Evolutionary conservation across 2,797 vertebrate genomes (phyloP), one percentile per base, ranked within the genome.

Genomic region (Melanotaenia boesemani): DNA sequence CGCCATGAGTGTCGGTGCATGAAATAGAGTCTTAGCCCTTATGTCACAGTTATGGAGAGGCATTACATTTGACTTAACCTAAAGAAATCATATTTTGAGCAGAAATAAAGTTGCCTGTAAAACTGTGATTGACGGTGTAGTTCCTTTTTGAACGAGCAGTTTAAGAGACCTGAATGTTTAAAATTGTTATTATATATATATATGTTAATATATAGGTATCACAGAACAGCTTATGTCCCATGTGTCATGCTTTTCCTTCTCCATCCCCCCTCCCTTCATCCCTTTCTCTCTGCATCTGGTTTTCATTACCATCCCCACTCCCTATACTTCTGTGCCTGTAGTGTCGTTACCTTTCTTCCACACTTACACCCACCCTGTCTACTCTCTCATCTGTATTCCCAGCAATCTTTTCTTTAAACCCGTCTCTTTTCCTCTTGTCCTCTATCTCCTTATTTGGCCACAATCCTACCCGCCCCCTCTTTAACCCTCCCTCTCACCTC

Each of bases 281-380:
- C 60, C 61, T 66, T 72, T 83, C 70, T 80, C 74, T 39, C 24
- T 79, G 80, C 91, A 92, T 93, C 91, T 94, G 93, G 82, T 83
- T 93, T 88, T 90, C 86, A 92, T 94, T 91, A 90, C 61, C 66
- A 82, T 79, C 63, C 46, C 64, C 48, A 67, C 72, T 88, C 74
- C 66, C 59, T 76, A 39, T 65, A 54, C 74, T 85, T 79, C 80
- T 72, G 5, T 30, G 72, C 77, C 72, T 58, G 56, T 72, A 85
- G 5, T 30, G 72, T 76, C 74, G 55, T 54, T 72, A 85, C 80
- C 86, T 89, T 82, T 76, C 74, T 54, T 63, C 64, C 73, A 74
- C 76, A 76, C 67, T 74, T 74, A 80, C 71, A 73, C 64, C 77
- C 82, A 65, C 28, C 66, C 57, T 32, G 48, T 77, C 78, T 71